phyloP scores from a whole-genome alignment of 1,140 invertebrate species.

The Sycobia sp. region DNA sequence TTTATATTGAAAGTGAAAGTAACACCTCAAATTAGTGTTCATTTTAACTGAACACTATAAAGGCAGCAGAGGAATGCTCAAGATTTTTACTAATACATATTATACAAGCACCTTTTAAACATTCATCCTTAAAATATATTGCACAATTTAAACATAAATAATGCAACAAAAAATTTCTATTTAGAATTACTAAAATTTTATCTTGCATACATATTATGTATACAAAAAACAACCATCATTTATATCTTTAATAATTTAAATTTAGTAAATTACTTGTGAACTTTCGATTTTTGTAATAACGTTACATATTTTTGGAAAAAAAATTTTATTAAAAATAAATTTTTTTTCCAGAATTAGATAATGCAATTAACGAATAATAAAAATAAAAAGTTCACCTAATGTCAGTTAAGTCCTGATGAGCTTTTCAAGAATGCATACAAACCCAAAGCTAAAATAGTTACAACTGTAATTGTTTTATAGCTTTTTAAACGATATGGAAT shows the following conservation, averaged over 20 bases:
- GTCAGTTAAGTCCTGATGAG: slow-evolving; percentile 59
- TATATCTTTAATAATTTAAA: slow-evolving; percentile 2
- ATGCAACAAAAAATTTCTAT: slow-evolving; percentile 7
- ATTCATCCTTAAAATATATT: slow-evolving; percentile 20
- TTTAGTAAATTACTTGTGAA: neutral
- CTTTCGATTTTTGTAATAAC: slow-evolving; percentile 4
- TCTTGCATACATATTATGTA: neutral
- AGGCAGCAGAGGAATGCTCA: slow-evolving; percentile 53
- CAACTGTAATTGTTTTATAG: slow-evolving; percentile 56
- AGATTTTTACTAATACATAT: slow-evolving; percentile 37
- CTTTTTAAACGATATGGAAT: slow-evolving; percentile 53
- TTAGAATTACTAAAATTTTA: slow-evolving; percentile 11
- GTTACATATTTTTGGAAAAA: neutral
- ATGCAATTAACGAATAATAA: slow-evolving; percentile 20
- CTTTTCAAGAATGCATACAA: slow-evolving; percentile 57
- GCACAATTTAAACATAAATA: slow-evolving; percentile 14
- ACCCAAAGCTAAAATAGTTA: slow-evolving; percentile 57
- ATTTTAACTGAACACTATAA: slow-evolving; percentile 35
- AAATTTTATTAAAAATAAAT: neutral
- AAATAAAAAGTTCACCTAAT: slow-evolving; percentile 43
- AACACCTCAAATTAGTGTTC: slow-evolving; percentile 18
- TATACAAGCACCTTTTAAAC: slow-evolving; percentile 30
- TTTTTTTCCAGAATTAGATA: slow-evolving; percentile 7
- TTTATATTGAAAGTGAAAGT: slow-evolving; percentile 18
- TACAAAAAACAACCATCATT: slow-evolving; percentile 10